Evolutionary conservation across 2,113 vertebrate genomes (phyloP).

Genomic region (Poecile atricapillus): DNA sequence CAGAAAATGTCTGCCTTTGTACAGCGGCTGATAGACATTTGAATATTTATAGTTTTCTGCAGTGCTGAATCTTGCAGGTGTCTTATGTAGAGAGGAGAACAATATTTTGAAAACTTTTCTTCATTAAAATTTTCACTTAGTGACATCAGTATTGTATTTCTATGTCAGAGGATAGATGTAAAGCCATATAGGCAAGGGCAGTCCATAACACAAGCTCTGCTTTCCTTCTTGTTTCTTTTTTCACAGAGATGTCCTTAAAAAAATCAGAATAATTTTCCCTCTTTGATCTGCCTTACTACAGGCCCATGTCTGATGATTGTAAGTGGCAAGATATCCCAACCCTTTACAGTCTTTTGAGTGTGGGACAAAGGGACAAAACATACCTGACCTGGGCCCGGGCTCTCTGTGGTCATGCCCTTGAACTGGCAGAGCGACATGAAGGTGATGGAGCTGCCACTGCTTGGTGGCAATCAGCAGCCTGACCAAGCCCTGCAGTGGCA

Average conservation of each 20-base stretch:
- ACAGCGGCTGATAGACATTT: background rate
- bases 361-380: background rate
- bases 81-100: background rate
- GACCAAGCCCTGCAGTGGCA: background rate
- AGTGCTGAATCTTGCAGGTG: background rate
- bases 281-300: background rate
- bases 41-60: background rate
- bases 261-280: background rate
- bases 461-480: background rate
- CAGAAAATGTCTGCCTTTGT: background rate
- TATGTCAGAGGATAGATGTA: background rate
- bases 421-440: background rate
- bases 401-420: background rate
- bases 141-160: background rate
- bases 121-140: background rate
- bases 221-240: background rate
- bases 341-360: background rate
- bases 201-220: background rate
- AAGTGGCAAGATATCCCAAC: background rate
- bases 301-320: background rate
- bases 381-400: rapidly evolving
- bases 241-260: background rate
- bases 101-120: background rate
- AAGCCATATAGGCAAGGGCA: rapidly evolving
- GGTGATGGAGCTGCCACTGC: background rate